Evolutionary conservation across 2,888 invertebrate species (phyloP).

Genomic region (Steinernema hermaphroditum): DNA sequence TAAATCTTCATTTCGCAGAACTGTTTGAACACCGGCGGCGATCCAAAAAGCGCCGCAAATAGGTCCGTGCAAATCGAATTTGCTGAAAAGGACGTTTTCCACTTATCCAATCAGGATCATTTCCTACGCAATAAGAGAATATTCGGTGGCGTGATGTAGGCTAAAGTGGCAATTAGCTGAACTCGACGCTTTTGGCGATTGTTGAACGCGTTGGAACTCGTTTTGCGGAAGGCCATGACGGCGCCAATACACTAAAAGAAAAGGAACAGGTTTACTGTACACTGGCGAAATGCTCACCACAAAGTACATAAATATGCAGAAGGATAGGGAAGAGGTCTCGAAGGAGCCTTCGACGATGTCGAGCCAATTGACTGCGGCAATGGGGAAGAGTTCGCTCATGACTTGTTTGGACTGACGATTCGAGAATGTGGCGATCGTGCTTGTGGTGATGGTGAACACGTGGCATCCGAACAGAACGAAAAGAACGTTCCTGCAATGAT

Average conservation of each 20-base stretch:
- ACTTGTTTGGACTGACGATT: not conserved
- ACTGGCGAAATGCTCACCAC: too few species aligned
- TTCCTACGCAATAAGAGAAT: not conserved
- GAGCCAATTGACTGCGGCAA: not conserved
- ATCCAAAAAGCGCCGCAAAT: not conserved
- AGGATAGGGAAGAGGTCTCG: not conserved
- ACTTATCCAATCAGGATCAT: not conserved
- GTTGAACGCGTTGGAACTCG: not conserved
- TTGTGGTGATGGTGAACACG: not conserved
- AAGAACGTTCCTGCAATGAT: not conserved
- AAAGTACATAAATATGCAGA: not conserved
- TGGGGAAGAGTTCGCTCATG: not conserved
- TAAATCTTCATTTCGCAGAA: conserved; percentile 14
- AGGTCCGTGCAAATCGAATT: conserved; percentile 6
- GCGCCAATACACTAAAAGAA: not conserved
- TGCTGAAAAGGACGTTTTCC: not conserved
- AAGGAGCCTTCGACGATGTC: not conserved
- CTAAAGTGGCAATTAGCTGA: not conserved
- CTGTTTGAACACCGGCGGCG: not conserved
- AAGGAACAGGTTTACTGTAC: too few species aligned
- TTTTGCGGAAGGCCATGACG: not conserved
- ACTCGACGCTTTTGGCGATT: not conserved
- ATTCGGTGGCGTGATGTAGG: not conserved
- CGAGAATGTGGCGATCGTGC: not conserved
- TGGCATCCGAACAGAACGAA: not conserved